A percentile compares a stretch with the other conserved stretches of the same genome.
Conservation (phyloP, 2,888 invertebrate genomes). For the Coelogynopora nodosa region DNA sequence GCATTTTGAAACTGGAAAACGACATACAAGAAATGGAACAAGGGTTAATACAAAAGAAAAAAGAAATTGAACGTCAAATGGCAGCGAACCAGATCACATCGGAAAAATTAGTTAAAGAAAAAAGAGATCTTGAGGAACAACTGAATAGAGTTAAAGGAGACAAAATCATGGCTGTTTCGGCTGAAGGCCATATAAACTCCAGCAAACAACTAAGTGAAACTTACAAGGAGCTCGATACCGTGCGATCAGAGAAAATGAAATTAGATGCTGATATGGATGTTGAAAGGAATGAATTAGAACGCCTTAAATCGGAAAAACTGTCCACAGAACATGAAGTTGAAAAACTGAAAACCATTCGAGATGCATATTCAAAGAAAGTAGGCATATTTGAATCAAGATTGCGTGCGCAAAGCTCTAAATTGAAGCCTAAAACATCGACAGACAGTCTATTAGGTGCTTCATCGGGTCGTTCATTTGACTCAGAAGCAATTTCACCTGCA, state of each 20-base stretch:
- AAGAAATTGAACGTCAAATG: background rate
- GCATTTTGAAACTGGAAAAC: background rate
- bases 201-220: background rate
- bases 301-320: background rate
- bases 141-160: background rate
- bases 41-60: background rate
- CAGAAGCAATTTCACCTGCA: background rate
- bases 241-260: background rate
- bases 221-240: background rate
- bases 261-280: background rate
- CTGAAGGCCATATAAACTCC: background rate
- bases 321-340: background rate
- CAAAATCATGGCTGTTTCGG: background rate
- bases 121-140: conserved; percentile 6
- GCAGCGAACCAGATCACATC: background rate
- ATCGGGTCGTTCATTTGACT: background rate
- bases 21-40: background rate
- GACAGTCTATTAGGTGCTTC: background rate
- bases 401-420: background rate
- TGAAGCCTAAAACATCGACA: background rate
- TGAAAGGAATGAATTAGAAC: background rate
- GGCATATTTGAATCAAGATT: background rate
- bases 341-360: background rate
- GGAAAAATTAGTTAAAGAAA: background rate
- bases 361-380: background rate